Evolutionary conservation across 2,888 invertebrate genomes (phyloP), one percentile per base, ranked within the genome.

Genomic region (Esperia sulphurella): DNA sequence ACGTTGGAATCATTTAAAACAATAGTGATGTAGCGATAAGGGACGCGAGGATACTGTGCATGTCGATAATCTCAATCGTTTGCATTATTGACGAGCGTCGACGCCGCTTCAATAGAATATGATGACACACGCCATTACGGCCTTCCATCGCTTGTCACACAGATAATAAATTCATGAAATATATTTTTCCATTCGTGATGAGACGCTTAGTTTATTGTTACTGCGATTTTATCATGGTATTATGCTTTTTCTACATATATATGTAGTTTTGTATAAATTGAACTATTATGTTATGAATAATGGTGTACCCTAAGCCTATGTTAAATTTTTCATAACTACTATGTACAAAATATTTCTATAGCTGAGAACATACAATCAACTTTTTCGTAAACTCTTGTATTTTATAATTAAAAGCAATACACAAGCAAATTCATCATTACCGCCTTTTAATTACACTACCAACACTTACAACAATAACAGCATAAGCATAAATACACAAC

Each of bases 121-220:
- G 84, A 84, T 85, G 86, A 77, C 79, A 85, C 83, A 80, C 79
- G 82, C 79, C 78, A 84, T 77, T 73, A 78, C 61, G 69, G 68
- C 70, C 72, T 72, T 69, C 72, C 65, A 68, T 68, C 68, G 72
- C 70, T 77, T 77, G 79, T 79, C 82, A 75, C 71, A 71, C 70
- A 71, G 71, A 76, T 72, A 75, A 75, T 77, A 71, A 75, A 79
- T 79, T 72, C 72, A 73, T 78, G 70, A 74, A 74, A 69, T 68
- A 71, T 69, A 71, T 69, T 74, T n/a, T 71, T 65, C 68, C 43
- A 64, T 74, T 77, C 71, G 71, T 76, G 78, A 76, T 76, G 75
- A 71, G 71, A 68, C 65, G 65, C 70, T 77, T 70, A 68, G 68
- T 65, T 69, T 74, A 68, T 68, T 68, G 71, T 72, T 66, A 59